phyloP scores from a whole-genome alignment of 1,140 invertebrate species.

The Pteromalus puparum region DNA sequence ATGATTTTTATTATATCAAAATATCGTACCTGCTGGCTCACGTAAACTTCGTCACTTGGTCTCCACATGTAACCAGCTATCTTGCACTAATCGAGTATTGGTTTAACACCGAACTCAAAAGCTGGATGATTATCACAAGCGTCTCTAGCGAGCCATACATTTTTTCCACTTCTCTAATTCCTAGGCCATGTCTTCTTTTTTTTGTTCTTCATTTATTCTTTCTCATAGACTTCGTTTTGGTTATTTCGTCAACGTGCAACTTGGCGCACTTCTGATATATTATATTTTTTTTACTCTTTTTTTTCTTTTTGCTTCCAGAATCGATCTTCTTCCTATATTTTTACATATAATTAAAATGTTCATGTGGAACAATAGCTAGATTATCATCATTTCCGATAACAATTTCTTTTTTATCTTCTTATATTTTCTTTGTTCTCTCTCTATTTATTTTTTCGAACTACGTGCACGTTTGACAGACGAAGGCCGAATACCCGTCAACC shows the following conservation, averaged over 20 bases:
- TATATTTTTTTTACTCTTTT: too few relatives aligned
- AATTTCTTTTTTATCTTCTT: too few relatives aligned
- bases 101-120: slow-evolving; percentile 62
- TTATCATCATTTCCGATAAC: slow-evolving; percentile 77
- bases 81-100: slow-evolving; percentile 68
- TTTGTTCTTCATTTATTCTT: too few relatives aligned
- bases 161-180: slow-evolving; percentile 62
- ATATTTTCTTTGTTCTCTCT: too few relatives aligned
- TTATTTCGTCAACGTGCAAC: slow-evolving; percentile 31
- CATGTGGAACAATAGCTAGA: slow-evolving; percentile 74
- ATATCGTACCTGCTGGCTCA: too few relatives aligned
- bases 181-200: too few relatives aligned
- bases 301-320: too few relatives aligned
- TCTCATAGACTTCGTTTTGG: slow-evolving; percentile 66
- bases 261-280: slow-evolving; percentile 47
- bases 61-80: slow-evolving; percentile 69
- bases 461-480: too few relatives aligned
- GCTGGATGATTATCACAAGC: slow-evolving; percentile 67
- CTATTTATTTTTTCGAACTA: too few relatives aligned
- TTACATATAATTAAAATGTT: too few relatives aligned
- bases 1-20: neutral
- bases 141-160: slow-evolving; percentile 69
- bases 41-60: slow-evolving; percentile 23
- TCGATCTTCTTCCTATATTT: too few relatives aligned
- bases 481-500: too few relatives aligned